A percentile compares a stretch with the other conserved stretches of the same genome.
Evolutionary conservation across 2,888 invertebrate genomes (phyloP).

Genomic region (Oscheius sp.): DNA sequence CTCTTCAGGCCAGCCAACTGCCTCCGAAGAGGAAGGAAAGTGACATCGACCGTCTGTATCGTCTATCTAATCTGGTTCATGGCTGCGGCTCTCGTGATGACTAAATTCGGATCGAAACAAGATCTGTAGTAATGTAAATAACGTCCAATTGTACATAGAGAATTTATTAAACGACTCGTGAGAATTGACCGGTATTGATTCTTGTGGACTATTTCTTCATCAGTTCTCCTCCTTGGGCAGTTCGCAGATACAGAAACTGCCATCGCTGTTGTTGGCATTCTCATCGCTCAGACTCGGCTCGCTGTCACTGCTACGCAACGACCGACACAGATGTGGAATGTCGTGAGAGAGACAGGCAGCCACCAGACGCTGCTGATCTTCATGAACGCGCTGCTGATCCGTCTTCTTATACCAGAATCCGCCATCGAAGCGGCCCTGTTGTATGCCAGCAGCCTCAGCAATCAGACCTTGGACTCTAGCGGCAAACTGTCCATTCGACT

Average conservation of each 20-base stretch:
- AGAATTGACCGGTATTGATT: not conserved
- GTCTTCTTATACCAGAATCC: conserved; percentile 54
- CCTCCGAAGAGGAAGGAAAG: not conserved
- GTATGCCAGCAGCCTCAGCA: conserved; percentile 44
- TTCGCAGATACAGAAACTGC: conserved; percentile 25
- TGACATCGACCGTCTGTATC: conserved; percentile 32
- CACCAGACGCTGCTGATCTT: conserved; percentile 17
- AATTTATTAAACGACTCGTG: conserved; percentile 9
- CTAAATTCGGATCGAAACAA: not conserved
- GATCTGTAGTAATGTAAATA: not conserved
- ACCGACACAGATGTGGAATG: not conserved
- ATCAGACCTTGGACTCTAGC: conserved; percentile 50
- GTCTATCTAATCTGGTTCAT: conserved; percentile 31
- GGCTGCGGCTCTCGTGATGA: conserved; percentile 5
- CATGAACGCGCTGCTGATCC: not conserved
- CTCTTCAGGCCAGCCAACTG: not conserved
- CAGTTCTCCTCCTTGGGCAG: not conserved
- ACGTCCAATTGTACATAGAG: not conserved
- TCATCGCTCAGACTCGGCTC: conserved; percentile 14
- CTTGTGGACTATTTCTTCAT: not conserved
- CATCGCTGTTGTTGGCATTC: conserved; percentile 12
- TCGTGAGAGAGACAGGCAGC: conserved; percentile 16
- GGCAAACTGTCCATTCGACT: conserved; percentile 52
- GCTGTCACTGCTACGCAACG: not conserved
- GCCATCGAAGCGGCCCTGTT: conserved; percentile 51